Conservation (phyloP, 1,140 invertebrate species). For the Leptestheria dahalacensis region DNA sequence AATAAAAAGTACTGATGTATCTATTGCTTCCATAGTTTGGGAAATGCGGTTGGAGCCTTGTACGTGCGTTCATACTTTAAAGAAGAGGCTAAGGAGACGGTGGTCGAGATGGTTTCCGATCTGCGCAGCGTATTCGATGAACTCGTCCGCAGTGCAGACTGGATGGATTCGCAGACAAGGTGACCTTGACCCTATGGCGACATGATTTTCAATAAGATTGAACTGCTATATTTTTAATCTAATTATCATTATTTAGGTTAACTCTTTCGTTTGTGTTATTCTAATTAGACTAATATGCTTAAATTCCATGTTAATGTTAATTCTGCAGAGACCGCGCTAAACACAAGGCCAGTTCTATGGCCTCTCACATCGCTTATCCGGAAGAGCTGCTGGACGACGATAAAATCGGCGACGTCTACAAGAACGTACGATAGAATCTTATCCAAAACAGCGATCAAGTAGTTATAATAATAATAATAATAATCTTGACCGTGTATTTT, state of each 20-base stretch:
- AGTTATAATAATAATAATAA: constrained; percentile 14
- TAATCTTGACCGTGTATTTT: no score
- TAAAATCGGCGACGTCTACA: constrained; percentile 59
- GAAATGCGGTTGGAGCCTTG: constrained; percentile 53
- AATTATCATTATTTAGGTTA: no score
- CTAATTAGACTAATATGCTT: background rate
- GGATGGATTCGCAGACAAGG: constrained; percentile 75
- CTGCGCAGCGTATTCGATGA: constrained; percentile 59
- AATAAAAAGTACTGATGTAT: no score
- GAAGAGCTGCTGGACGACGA: constrained; percentile 58
- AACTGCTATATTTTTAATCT: no score
- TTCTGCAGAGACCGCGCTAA: constrained; percentile 39
- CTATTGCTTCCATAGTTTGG: constrained; percentile 38
- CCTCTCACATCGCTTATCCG: constrained; percentile 63
- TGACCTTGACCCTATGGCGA: no score
- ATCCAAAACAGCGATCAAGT: no score
- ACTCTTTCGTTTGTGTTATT: no score
- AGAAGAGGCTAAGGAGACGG: constrained; percentile 48
- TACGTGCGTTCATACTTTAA: constrained; percentile 59
- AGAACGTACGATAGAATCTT: constrained; percentile 37
- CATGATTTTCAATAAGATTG: no score
- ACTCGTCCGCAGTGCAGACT: constrained; percentile 47
- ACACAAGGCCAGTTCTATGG: constrained; percentile 55
- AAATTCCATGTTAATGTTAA: constrained; percentile 1
- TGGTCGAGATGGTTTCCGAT: constrained; percentile 60